These are phyloP conservation scores for Cydia splendana DNA, from an alignment of 1,140 invertebrate species.

Conservation along the genomic window DNA sequence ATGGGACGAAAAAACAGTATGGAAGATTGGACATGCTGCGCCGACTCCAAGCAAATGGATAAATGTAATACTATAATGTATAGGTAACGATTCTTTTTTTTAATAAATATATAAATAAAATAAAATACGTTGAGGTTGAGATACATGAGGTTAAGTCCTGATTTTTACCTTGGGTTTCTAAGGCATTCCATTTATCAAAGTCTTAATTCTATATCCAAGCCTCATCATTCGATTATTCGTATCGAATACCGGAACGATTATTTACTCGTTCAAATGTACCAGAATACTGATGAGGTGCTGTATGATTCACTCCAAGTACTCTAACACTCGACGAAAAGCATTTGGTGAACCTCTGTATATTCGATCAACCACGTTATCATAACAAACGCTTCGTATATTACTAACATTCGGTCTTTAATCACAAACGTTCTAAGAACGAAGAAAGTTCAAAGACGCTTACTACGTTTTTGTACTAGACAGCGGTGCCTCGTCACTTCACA, in stretches of 20 bases:
- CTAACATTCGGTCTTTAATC: not conserved
- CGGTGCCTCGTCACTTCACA: constrained; percentile 16
- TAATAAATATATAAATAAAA: too few relatives aligned
- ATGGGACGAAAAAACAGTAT: too few relatives aligned
- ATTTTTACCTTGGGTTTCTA: too few relatives aligned
- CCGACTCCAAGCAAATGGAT: too few relatives aligned
- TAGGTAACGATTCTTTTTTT: too few relatives aligned
- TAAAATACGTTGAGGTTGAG: too few relatives aligned
- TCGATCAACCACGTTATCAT: constrained; percentile 3
- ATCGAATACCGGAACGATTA: not conserved
- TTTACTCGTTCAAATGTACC: not conserved
- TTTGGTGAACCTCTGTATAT: not conserved
- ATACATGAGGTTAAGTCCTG: too few relatives aligned
- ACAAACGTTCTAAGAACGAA: not conserved
- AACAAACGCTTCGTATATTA: constrained; percentile 8
- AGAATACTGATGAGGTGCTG: constrained; percentile 17
- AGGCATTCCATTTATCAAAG: too few relatives aligned
- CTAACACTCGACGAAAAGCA: not conserved
- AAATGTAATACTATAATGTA: too few relatives aligned
- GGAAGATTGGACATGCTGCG: too few relatives aligned
- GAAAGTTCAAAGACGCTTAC: not conserved
- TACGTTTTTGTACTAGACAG: not conserved
- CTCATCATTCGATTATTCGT: not conserved
- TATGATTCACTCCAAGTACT: constrained; percentile 7
- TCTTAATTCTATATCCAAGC: not conserved